Conservation (phyloP, 2,113 vertebrate species). For the Hippocampus barbouri region DNA sequence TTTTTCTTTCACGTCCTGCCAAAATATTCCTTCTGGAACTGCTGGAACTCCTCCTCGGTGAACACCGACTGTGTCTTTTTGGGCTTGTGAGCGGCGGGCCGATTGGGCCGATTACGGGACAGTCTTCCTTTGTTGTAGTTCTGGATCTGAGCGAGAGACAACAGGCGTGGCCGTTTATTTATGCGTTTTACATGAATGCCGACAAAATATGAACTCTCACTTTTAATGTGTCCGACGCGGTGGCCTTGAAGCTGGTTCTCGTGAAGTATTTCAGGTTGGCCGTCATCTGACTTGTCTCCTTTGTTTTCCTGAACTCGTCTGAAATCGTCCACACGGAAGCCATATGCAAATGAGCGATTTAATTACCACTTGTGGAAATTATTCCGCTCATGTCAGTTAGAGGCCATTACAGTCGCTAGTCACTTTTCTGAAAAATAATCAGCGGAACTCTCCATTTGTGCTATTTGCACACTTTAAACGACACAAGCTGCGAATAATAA, state of each 20-base stretch:
- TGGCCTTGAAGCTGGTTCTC: conserved; percentile 27
- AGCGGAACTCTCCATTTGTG: too few species aligned
- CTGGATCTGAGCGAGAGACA: conserved; percentile 51
- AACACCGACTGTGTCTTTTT: conserved; percentile 60
- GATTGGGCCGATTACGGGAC: conserved; percentile 46
- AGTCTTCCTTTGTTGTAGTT: conserved; percentile 58
- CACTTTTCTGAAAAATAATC: too few species aligned
- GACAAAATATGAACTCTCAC: conserved; percentile 28
- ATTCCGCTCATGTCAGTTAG: too few species aligned
- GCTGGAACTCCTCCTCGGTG: conserved; percentile 72
- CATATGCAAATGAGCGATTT: too few species aligned
- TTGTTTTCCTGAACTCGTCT: conserved; percentile 73
- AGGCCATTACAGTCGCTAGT: too few species aligned
- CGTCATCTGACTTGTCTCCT: conserved; percentile 58
- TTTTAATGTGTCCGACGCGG: conserved; percentile 48
- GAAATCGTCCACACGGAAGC: background rate
- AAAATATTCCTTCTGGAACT: conserved; percentile 77
- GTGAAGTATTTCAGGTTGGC: conserved; percentile 68
- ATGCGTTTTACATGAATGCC: background rate
- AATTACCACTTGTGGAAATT: too few species aligned
- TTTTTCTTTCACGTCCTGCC: conserved; percentile 56
- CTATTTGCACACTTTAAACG: too few species aligned
- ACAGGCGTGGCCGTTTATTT: background rate
- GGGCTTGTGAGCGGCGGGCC: conserved; percentile 8
- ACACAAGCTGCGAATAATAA: too few species aligned